Percentiles rank a stretch among this genome's conserved stretches.
phyloP scores from a whole-genome alignment of 2,888 invertebrate species.

The Iselma pallidipennis region DNA sequence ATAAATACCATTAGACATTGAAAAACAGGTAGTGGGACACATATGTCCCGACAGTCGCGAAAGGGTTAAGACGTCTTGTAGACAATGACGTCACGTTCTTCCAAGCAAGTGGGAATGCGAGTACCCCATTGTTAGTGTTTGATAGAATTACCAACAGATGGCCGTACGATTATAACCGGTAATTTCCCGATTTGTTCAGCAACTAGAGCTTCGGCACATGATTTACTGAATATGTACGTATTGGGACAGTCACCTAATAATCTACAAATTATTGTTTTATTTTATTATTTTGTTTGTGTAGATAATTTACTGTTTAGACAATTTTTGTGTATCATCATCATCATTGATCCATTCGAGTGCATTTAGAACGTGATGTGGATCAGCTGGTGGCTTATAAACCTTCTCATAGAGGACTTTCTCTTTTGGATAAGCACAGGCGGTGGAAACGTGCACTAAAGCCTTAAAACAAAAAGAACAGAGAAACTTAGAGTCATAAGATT shows the following conservation, averaged over 20 bases:
- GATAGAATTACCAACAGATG: constrained; percentile 64
- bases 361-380: constrained; percentile 40
- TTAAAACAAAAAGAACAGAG: no score
- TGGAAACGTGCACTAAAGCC: constrained; percentile 82
- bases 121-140: no score
- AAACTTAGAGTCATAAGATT: no score
- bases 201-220: constrained; percentile 82
- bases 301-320: constrained; percentile 38
- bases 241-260: constrained; percentile 79
- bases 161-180: constrained; percentile 80
- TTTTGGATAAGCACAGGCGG: constrained; percentile 89
- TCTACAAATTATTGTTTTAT: constrained; percentile 52
- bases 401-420: constrained; percentile 75
- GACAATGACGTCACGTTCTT: no score
- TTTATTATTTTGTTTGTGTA: background rate
- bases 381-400: constrained; percentile 67
- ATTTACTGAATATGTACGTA: constrained; percentile 92
- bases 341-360: constrained; percentile 39
- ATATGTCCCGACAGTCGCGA: no score
- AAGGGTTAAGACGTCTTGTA: no score
- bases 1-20: no score
- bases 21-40: no score
- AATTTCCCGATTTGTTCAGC: constrained; percentile 75
- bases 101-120: no score
- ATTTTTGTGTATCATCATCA: constrained; percentile 31